Percentiles rank a stretch among this genome's conserved stretches.
These are phyloP conservation scores for Etia nguti DNA, from an alignment of 2,113 vertebrate genomes.

Conservation along the genomic window DNA sequence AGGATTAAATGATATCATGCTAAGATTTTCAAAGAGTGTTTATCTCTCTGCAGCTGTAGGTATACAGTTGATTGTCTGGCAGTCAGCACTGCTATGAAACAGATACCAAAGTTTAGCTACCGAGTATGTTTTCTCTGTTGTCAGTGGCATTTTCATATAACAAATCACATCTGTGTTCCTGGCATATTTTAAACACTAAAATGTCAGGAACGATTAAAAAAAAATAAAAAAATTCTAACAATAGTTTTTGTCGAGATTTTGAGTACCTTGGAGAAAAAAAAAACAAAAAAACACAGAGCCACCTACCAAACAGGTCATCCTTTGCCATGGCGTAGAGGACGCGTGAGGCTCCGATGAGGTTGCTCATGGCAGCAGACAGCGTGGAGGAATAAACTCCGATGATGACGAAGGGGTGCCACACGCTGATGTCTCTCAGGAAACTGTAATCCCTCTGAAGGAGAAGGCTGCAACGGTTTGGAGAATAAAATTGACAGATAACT, in stretches of 20 bases:
- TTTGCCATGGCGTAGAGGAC: slow-evolving; percentile 85
- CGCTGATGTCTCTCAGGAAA: slow-evolving; percentile 83
- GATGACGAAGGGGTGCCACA: slow-evolving; percentile 81
- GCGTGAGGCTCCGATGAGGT: slow-evolving; percentile 86
- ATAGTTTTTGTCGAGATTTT: not conserved
- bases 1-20: not conserved
- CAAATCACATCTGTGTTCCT: not conserved
- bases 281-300: not conserved
- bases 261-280: not conserved
- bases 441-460: slow-evolving; percentile 85
- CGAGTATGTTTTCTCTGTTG: not conserved
- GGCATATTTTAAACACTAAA: not conserved
- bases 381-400: slow-evolving; percentile 86
- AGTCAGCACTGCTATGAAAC: not conserved
- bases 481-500: not conserved
- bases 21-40: not conserved
- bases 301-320: slow-evolving; percentile 86
- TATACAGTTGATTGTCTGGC: not conserved
- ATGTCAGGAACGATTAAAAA: not conserved
- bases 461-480: slow-evolving; percentile 44
- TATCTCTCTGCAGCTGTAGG: not conserved
- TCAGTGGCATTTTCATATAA: not conserved
- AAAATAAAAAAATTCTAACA: not conserved
- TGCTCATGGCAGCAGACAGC: slow-evolving; percentile 86
- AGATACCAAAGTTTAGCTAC: not conserved